phyloP scores from a whole-genome alignment of 2,888 invertebrate species.

The Dryobota labecula region DNA sequence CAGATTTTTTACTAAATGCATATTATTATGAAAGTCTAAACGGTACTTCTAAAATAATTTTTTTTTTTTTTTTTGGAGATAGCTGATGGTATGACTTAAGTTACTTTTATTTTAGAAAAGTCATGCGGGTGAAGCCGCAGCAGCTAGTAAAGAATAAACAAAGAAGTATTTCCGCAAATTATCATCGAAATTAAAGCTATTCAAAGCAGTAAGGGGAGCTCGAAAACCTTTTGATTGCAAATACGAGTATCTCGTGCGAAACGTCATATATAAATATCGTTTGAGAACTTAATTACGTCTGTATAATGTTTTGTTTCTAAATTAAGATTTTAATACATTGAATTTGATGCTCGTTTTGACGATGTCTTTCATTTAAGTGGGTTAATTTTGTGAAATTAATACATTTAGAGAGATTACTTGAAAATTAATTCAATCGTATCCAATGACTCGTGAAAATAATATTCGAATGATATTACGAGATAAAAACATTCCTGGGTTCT shows the following conservation, averaged over 20 bases:
- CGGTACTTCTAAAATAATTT: no score
- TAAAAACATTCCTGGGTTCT: no score
- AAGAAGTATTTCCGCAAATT: constrained; percentile 2
- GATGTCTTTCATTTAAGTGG: constrained; percentile 4
- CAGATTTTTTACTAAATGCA: no score
- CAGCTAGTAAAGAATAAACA: background rate
- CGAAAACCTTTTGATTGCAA: constrained; percentile 23
- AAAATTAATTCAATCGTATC: background rate
- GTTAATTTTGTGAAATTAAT: constrained; percentile 3
- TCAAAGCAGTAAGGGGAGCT: constrained; percentile 8
- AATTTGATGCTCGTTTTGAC: constrained; percentile 17
- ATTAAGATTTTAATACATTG: constrained; percentile 4
- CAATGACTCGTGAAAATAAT: background rate
- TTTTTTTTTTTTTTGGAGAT: no score
- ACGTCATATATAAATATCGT: no score
- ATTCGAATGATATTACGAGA: background rate
- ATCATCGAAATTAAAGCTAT: constrained; percentile 29
- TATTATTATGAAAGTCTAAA: no score
- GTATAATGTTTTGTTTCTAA: constrained; percentile 27
- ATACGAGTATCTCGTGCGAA: no score
- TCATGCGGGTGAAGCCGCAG: no score
- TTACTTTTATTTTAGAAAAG: no score
- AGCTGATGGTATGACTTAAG: no score
- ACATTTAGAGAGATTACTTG: background rate
- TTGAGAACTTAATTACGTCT: constrained; percentile 10